phyloP scores from a whole-genome alignment of 2,113 vertebrate genomes.

The Mesitornis unicolor region DNA sequence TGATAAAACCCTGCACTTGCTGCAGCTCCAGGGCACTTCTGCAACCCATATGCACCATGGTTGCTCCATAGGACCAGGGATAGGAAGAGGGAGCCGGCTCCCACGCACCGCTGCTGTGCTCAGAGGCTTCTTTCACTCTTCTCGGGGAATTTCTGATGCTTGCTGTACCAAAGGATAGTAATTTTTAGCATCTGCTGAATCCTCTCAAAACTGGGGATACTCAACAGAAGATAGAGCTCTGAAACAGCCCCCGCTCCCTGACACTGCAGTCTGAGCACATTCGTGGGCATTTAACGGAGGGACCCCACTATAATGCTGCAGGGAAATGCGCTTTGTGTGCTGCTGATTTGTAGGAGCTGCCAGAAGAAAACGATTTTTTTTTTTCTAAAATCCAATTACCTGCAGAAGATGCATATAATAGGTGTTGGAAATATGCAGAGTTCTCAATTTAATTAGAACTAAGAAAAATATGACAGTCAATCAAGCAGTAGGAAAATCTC shows the following conservation, averaged over 20 bases:
- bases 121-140: background rate
- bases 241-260: background rate
- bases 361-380: background rate
- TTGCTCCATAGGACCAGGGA: background rate
- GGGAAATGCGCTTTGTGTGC: background rate
- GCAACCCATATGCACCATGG: rapidly evolving
- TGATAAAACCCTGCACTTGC: background rate
- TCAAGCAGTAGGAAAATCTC: background rate
- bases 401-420: background rate
- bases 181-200: background rate
- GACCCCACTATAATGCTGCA: rapidly evolving
- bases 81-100: background rate
- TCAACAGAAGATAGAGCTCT: background rate
- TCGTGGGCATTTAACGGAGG: rapidly evolving
- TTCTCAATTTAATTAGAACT: background rate
- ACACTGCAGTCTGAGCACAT: background rate
- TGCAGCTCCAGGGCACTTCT: rapidly evolving
- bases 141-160: background rate
- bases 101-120: rapidly evolving
- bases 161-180: no score
- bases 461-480: background rate
- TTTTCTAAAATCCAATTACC: background rate
- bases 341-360: background rate
- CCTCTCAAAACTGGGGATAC: background rate
- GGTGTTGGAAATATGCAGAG: background rate